Base-by-base conservation (phyloP, 2,113 vertebrate genomes). In the Bos javanicus region DNA sequence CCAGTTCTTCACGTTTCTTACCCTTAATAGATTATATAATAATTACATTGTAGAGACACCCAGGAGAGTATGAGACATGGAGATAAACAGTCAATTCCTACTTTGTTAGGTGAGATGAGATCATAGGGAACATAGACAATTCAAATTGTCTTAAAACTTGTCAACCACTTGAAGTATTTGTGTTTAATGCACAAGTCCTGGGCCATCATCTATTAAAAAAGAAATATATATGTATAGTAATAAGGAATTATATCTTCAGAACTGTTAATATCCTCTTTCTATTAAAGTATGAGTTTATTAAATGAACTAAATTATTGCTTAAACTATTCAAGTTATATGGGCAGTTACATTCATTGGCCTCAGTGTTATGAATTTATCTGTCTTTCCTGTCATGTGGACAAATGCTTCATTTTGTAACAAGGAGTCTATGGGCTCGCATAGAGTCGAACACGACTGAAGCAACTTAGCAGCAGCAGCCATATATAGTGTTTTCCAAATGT, bases 121-220 rank as follows among this genome's bases (percentile, higher is more conserved):
- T 78, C 7, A 25, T 19, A 80, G 14, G n/a, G 16, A 96, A 83
- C 19, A 83, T 92, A 94, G 36, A 50, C 54, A n/a, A 76, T 50
- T 98, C 80, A 87, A 0, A 87, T 39, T 91, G 39, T 80, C 39
- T 46, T 95, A 74, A 86, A 96, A 93, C 43, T 82, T 94, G 71
- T 85, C 19, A 7, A 15, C 16, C n/a, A 80, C 76, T 94, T 93
- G 17, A 93, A 84, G 23, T 90, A 83, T 96, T 90, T 83, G 33
- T 2, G 11, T 64, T 39, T 95, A 88, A 82, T 89, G 33, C 52
- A 95, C 52, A 94, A 94, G 36, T 96, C 25, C 6, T 14, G 60
- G 13, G 15, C 57, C 30, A 76, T 87, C 83, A 80, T 96, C 30
- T 90, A 2, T 74, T 87, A 90, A 25, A 64, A 56, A 36, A 88